These are phyloP conservation scores for Diaprepes abbreviatus DNA, from an alignment of 2,888 invertebrate species.

Conservation along the genomic window DNA sequence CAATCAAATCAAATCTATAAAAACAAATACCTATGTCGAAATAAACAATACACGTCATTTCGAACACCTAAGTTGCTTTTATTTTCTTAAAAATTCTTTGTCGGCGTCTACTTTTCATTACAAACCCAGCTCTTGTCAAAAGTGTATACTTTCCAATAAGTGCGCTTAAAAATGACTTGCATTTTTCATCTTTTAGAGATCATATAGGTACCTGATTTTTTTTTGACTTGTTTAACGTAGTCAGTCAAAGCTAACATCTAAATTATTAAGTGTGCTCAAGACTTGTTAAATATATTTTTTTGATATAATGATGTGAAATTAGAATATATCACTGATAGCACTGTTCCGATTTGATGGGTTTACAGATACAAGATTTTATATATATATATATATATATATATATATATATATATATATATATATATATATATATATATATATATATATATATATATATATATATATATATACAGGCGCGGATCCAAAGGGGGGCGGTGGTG, in stretches of 20 bases:
- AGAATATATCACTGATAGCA: too few species aligned
- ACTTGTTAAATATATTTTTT: too few species aligned
- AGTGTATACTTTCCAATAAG: conserved; percentile 47
- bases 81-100: conserved; percentile 46
- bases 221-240: conserved; percentile 25
- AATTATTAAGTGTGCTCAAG: neutral
- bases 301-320: neutral
- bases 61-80: conserved; percentile 40
- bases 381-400: too few species aligned
- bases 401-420: too few species aligned
- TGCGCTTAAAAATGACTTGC: conserved; percentile 46
- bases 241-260: conserved; percentile 15
- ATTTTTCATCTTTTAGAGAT: conserved; percentile 15
- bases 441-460: too few species aligned
- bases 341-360: too few species aligned
- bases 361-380: too few species aligned
- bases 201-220: conserved; percentile 16
- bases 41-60: conserved; percentile 45
- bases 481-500: too few species aligned
- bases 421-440: too few species aligned
- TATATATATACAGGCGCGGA: too few species aligned
- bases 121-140: conserved; percentile 44
- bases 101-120: conserved; percentile 42
- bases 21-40: conserved; percentile 46
- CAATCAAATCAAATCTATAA: conserved; percentile 36